A percentile compares a stretch with the other conserved stretches of the same genome.
Conservation (phyloP, 2,113 vertebrate genomes). For the Rhinopithecus roxellana region DNA sequence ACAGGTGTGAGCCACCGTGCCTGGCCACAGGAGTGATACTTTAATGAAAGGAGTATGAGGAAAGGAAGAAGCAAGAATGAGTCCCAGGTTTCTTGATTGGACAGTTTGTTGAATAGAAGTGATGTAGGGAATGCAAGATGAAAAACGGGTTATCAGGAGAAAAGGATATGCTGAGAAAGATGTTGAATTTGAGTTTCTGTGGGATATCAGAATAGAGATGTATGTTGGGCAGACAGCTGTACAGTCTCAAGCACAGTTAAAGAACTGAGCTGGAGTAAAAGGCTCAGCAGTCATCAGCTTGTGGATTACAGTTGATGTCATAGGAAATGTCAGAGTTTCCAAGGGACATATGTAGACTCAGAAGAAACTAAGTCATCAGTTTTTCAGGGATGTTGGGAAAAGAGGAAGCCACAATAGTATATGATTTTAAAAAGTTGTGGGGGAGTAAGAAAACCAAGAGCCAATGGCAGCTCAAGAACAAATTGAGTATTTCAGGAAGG, state of each 20-base stretch:
- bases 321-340: background rate
- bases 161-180: background rate
- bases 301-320: background rate
- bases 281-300: background rate
- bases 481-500: background rate
- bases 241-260: background rate
- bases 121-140: background rate
- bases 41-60: background rate
- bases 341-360: background rate
- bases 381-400: background rate
- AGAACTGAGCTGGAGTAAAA: background rate
- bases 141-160: background rate
- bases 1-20: too few relatives aligned
- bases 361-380: background rate
- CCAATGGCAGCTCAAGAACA: background rate
- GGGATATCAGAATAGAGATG: background rate
- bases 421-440: background rate
- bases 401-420: background rate
- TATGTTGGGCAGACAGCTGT: background rate
- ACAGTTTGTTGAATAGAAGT: background rate
- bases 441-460: background rate
- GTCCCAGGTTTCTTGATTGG: background rate
- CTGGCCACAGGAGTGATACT: background rate
- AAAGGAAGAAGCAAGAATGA: background rate
- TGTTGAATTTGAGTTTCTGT: background rate